phyloP scores from a whole-genome alignment of 2,113 vertebrate genomes.

The Cheilinus undulatus region DNA sequence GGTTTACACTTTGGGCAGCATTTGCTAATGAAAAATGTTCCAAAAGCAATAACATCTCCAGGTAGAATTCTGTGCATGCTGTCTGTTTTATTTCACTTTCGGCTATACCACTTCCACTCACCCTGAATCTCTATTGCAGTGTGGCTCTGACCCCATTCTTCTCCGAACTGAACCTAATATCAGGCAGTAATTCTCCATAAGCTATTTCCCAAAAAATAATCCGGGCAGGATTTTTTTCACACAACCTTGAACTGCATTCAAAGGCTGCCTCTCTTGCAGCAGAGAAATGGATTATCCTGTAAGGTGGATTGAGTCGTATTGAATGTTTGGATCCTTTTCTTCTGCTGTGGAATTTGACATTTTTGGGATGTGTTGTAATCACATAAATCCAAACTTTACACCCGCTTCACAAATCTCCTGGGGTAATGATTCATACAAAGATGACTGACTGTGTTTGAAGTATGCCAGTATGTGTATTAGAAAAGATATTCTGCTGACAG shows the following conservation, averaged over 20 bases:
- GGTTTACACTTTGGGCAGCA: too few relatives aligned
- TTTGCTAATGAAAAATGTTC: too few relatives aligned
- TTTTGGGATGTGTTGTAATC: constrained; percentile 1
- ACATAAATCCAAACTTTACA: constrained; percentile 16
- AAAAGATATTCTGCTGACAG: neutral
- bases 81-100: neutral
- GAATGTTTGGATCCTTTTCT: neutral
- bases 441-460: neutral
- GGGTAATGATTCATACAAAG: constrained; percentile 5
- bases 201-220: constrained; percentile 42
- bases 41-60: too few relatives aligned
- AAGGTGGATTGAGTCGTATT: constrained; percentile 11
- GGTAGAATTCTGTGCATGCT: too few relatives aligned
- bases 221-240: neutral
- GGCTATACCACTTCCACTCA: neutral
- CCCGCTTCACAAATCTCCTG: neutral
- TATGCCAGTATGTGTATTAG: neutral
- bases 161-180: neutral
- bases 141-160: constrained; percentile 3
- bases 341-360: constrained; percentile 16
- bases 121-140: neutral
- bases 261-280: constrained; percentile 25
- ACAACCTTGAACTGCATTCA: constrained; percentile 34
- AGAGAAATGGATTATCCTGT: constrained; percentile 9
- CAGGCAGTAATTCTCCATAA: neutral